Evolutionary conservation across 2,797 vertebrate genomes (phyloP).

Genomic region (Halcyon smyrnensis): DNA sequence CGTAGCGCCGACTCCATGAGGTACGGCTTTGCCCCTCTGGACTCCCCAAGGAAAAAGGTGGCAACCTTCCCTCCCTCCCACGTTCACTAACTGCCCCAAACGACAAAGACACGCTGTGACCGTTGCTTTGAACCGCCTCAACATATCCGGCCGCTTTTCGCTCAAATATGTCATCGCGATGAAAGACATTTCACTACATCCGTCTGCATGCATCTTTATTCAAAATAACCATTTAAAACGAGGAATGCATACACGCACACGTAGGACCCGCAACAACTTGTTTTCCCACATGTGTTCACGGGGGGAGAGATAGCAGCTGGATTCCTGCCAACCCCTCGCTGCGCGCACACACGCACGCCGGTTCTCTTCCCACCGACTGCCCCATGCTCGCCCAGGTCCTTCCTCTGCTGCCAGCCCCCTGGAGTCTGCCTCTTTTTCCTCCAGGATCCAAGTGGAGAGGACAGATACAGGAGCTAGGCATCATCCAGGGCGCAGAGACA

Average conservation of each 20-base stretch:
- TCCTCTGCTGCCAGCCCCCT: background rate
- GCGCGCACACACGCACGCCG: background rate
- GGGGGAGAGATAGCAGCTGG: background rate
- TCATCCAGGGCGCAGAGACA: background rate
- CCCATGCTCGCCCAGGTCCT: background rate
- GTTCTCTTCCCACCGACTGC: background rate
- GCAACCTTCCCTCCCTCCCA: constrained; percentile 20
- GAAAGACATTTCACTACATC: background rate
- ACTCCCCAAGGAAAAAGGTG: constrained; percentile 10
- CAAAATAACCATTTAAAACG: background rate
- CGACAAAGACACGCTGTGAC: constrained; percentile 24
- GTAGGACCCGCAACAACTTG: constrained; percentile 11
- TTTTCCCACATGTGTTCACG: background rate
- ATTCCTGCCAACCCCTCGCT: background rate
- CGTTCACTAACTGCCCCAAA: background rate
- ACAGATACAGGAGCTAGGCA: background rate
- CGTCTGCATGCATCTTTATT: background rate
- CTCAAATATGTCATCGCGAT: background rate
- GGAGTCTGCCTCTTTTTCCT: background rate
- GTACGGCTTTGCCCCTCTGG: background rate
- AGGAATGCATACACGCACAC: background rate
- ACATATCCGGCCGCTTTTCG: background rate
- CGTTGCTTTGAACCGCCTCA: constrained; percentile 2
- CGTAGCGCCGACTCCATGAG: background rate
- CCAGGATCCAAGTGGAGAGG: background rate